These are phyloP conservation scores for Melinaea menophilus DNA, from an alignment of 2,888 invertebrate genomes.

Conservation along the genomic window DNA sequence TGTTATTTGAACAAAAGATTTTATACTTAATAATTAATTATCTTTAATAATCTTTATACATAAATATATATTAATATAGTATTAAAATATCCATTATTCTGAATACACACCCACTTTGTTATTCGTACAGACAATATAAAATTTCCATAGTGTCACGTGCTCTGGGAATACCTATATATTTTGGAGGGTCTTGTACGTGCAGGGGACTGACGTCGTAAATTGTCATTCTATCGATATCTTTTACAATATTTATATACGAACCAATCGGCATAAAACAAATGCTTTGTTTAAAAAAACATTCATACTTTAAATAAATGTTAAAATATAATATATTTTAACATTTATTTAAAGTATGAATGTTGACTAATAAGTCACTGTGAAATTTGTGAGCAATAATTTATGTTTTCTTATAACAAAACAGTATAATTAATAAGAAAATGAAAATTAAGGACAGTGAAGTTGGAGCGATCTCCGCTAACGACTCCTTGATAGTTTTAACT, in stretches of 20 bases:
- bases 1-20: not conserved
- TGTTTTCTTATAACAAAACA: not conserved
- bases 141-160: slow-evolving; percentile 20
- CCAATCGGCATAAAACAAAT: slow-evolving; percentile 10
- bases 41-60: not conserved
- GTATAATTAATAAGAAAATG: not conserved
- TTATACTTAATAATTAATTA: not conserved
- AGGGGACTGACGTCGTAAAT: slow-evolving; percentile 20
- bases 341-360: too few relatives aligned
- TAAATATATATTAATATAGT: not conserved
- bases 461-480: not conserved
- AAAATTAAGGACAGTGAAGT: not conserved
- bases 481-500: slow-evolving; percentile 5
- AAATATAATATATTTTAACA: not conserved
- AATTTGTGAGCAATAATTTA: not conserved
- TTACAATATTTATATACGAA: slow-evolving; percentile 21
- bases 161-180: slow-evolving; percentile 15
- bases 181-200: slow-evolving; percentile 21
- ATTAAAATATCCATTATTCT: not conserved
- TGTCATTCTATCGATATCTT: slow-evolving; percentile 17
- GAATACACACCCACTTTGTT: not conserved
- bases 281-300: not conserved
- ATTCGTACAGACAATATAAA: not conserved
- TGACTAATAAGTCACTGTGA: too few relatives aligned
- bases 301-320: too few relatives aligned